Base-by-base conservation (phyloP, 2,113 vertebrate genomes). In the Alethe diademata region DNA sequence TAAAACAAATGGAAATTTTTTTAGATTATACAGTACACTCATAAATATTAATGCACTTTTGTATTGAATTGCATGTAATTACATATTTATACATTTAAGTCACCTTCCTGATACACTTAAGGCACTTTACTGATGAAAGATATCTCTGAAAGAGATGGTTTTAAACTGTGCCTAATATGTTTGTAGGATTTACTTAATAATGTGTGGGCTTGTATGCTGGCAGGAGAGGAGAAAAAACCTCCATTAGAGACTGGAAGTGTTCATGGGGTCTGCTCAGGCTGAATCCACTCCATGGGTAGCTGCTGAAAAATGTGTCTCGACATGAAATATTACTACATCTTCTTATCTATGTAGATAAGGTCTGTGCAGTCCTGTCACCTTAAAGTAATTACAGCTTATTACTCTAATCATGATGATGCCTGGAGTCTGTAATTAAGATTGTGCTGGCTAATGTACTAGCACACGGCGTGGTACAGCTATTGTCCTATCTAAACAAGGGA, bases 1-100 rank as follows among this genome's bases (percentile, higher is more conserved):
- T 95, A 97, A 98, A 98, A 97, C 85, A 95, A 95, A 95, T 97
- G 96, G 94, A 95, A 84, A 6, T 92, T 96, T 67, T 92, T 74
- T 96, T 90, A 96, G 96, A 95, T 97, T 94, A 92, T 96, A 96
- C 78, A 31, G 84, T 95, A 92, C 43, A 84, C 89, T 97, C 80
- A 97, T 98, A 97, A 97, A 98, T 98, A 98, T 97, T 97, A 97
- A 98, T 95, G 92, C 42, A n/a, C 54, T 92, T 95, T 93, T 92
- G 80, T 94, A 95, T 84, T 92, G 95, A 97, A 97, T 96, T 96
- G 88, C 31, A 6, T 93, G 92, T 97, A 97, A 97, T 97, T 98
- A 90, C 96, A 76, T 97, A 96, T 92, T 61, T 97, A 97, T 97
- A 90, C 76, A 92, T 96, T 96, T 92, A 95, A 96, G 95, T 94